Evolutionary conservation across 1,140 invertebrate genomes (phyloP), one percentile per base, ranked within the genome.

Genomic region (Proctacanthus coquilletti): DNA sequence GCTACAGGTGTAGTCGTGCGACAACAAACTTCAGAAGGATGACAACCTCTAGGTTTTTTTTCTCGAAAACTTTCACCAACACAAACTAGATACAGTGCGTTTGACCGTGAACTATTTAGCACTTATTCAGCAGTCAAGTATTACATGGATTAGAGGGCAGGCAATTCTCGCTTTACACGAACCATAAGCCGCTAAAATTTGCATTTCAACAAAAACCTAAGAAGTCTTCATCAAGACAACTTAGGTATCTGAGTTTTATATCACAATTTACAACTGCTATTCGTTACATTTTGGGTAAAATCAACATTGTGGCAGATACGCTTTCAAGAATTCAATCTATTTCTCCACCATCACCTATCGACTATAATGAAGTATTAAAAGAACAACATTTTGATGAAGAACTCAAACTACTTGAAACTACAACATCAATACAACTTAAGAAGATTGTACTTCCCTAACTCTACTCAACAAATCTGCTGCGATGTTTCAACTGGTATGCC

Each of bases 71-170:
- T 65, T 0, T 49, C 29, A 5, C 23, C 43, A 13, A 34, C 50
- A 1, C 46, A 66, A 44, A 25, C 39, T 14, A 53, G 56, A 18
- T 63, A 63, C 30, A 48, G 47, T 9, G 48, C 58, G 3, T 68
- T 60, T 45, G 62, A 65, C 39, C 38, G 60, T 5, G 64, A 71
- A 45, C 42, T 70, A 2, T 36, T 68, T 4, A 66, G 61, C 1
- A 57, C 64, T 15, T 69, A 66, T 44, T 36, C 44, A 10, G 48
- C 51, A 5, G 43, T 66, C 1, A 50, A 60, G 39, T 51, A 61
- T 35, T 48, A 6, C 51, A 63, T 36, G 45, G 61, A 18, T 18
- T 70, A 0, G 60, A 67, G 50, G 61, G 47, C 14, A 44, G 52
- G 40, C 5, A 18, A 13, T 59, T 64, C 31, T 42, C 33, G 0